Conservation (phyloP, 1,140 invertebrate genomes). For the Meteorus sp. region DNA sequence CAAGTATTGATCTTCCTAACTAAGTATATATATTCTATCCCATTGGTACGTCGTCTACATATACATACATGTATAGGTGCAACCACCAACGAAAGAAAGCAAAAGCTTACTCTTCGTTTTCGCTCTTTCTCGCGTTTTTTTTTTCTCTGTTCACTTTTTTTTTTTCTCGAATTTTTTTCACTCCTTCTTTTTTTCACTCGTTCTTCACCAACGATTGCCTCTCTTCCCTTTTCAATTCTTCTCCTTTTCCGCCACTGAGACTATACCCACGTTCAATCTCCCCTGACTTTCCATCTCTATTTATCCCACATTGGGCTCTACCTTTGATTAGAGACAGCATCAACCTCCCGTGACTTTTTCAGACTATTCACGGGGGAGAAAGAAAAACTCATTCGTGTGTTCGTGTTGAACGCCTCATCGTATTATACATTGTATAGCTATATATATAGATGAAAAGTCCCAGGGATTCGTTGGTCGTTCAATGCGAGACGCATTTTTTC, state of each 20-base stretch:
- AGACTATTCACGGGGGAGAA: background rate
- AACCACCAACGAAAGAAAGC: background rate
- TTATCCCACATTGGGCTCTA: background rate
- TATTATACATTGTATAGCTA: no score
- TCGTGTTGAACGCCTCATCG: background rate
- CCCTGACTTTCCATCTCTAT: constrained; percentile 7
- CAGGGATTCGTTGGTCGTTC: background rate
- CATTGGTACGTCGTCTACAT: background rate
- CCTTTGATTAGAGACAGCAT: background rate
- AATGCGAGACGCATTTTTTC: no score
- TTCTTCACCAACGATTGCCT: background rate
- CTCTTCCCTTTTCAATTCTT: background rate
- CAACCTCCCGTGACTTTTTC: constrained; percentile 1
- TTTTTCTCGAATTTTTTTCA: no score
- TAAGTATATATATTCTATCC: no score
- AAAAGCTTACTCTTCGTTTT: background rate
- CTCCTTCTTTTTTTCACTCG: background rate
- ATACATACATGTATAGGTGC: background rate
- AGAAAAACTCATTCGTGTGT: background rate
- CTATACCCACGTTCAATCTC: background rate
- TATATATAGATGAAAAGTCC: background rate
- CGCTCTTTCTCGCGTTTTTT: no score
- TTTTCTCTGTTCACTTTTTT: background rate
- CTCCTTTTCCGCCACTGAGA: background rate
- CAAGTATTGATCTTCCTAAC: no score